Conservation (phyloP, 2,797 vertebrate species). For the Acanthis flammea region DNA sequence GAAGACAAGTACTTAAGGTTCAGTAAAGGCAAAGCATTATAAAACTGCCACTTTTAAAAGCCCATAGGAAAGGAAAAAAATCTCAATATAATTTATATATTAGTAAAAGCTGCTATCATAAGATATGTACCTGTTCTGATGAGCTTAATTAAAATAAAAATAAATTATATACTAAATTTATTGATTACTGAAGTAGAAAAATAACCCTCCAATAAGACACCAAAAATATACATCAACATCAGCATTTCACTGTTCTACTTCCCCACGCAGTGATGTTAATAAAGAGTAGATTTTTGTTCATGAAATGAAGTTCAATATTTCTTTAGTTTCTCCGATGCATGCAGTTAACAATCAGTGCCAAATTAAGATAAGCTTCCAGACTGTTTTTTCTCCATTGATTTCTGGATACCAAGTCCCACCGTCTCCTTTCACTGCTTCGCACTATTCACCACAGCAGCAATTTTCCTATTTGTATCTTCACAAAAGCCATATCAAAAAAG, state of each 20-base stretch:
- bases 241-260: not conserved
- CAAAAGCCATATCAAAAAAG: not conserved
- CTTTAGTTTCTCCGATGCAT: not conserved
- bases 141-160: not conserved
- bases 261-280: not conserved
- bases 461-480: not conserved
- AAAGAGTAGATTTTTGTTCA: not conserved
- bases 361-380: not conserved
- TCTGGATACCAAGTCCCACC: not conserved
- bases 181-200: not conserved
- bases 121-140: not conserved
- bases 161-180: not conserved
- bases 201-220: not conserved
- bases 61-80: not conserved
- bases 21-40: not conserved
- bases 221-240: not conserved
- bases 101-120: not conserved
- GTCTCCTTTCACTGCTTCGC: not conserved
- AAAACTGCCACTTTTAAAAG: not conserved
- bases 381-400: not conserved
- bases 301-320: not conserved
- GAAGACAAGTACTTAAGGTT: not conserved
- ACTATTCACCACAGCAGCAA: not conserved
- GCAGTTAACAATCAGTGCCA: not conserved
- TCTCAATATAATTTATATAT: not conserved